Conservation (phyloP, 1,140 invertebrate species). For the Teleopsis dalmanni region DNA sequence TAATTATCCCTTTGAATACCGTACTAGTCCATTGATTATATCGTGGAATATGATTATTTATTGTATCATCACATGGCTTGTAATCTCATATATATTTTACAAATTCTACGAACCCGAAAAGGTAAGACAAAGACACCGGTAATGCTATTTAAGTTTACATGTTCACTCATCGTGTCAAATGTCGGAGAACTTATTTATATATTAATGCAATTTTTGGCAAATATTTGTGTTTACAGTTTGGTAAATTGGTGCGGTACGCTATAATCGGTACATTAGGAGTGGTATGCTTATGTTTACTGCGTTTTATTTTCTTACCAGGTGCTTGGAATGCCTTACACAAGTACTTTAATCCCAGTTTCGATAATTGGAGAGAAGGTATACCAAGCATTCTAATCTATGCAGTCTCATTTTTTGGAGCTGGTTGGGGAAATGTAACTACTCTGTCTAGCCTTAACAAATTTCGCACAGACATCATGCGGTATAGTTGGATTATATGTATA, state of each 20-base stretch:
- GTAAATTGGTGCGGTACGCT: constrained; percentile 21
- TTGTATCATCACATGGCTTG: constrained; percentile 17
- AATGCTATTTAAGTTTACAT: neutral
- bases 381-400: constrained; percentile 15
- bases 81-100: constrained; percentile 21
- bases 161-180: neutral
- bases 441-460: constrained; percentile 87
- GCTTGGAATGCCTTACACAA: constrained; percentile 65
- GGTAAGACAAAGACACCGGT: too few relatives aligned
- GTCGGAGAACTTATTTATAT: too few relatives aligned
- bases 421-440: constrained; percentile 83
- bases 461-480: constrained; percentile 58
- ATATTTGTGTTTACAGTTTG: constrained; percentile 19
- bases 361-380: constrained; percentile 8
- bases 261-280: constrained; percentile 16
- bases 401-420: constrained; percentile 64
- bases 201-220: too few relatives aligned
- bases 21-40: constrained; percentile 1
- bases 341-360: constrained; percentile 59
- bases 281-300: constrained; percentile 17
- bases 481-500: constrained; percentile 33
- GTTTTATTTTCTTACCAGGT: constrained; percentile 53
- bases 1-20: too few relatives aligned
- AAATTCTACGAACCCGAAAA: constrained; percentile 23
- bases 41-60: constrained; percentile 10